These are phyloP conservation scores for Stegana nigrithorax DNA, from an alignment of 2,888 invertebrate species.

Conservation along the genomic window DNA sequence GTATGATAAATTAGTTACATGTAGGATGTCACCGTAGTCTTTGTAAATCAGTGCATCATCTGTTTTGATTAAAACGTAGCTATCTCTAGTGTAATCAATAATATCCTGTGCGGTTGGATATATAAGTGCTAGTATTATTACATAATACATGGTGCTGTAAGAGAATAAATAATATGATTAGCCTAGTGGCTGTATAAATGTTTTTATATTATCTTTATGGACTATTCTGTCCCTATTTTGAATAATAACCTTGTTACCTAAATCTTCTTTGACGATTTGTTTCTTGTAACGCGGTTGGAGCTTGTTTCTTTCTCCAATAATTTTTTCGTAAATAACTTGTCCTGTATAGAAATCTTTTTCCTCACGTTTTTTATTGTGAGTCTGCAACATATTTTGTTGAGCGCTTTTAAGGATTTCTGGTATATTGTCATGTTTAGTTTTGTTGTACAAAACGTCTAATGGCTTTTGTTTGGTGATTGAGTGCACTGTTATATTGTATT, in stretches of 20 bases:
- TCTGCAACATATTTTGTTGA: background rate
- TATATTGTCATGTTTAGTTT: background rate
- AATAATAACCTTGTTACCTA: background rate
- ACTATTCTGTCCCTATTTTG: background rate
- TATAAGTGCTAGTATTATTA: background rate
- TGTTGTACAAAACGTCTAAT: background rate
- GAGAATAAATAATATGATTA: background rate
- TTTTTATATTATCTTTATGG: conserved; percentile 6
- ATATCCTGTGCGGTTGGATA: background rate
- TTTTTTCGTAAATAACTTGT: background rate
- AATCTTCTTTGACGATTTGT: background rate
- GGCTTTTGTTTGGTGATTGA: background rate
- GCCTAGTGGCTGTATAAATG: no score
- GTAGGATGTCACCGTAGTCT: background rate
- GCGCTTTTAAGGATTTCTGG: background rate
- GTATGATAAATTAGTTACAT: background rate
- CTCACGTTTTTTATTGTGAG: background rate
- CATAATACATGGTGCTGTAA: background rate
- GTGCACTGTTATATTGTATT: background rate
- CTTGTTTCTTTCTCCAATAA: background rate
- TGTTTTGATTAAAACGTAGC: background rate
- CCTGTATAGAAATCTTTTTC: background rate
- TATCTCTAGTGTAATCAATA: background rate
- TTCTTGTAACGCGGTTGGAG: background rate
- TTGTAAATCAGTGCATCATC: background rate